phyloP scores from a whole-genome alignment of 2,888 invertebrate genomes.

The Acanthoscelides obtectus region DNA sequence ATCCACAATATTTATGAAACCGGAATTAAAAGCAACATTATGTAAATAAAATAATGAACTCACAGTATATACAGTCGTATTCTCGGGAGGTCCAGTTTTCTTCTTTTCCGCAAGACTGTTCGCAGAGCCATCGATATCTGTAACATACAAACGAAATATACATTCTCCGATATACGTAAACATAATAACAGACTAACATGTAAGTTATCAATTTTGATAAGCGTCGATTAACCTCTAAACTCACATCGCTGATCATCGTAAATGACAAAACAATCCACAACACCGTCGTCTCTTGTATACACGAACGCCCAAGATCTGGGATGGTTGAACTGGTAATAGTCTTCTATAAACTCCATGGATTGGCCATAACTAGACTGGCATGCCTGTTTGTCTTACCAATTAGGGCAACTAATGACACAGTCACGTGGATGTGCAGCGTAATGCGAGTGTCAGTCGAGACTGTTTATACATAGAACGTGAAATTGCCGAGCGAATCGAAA shows the following conservation, averaged over 20 bases:
- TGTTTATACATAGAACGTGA: neutral
- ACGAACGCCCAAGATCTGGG: conserved; percentile 22
- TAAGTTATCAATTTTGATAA: conserved; percentile 4
- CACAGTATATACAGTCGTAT: conserved; percentile 74
- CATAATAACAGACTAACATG: neutral
- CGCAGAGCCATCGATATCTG: conserved; percentile 53
- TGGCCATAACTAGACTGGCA: neutral
- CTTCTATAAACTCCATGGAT: conserved; percentile 36
- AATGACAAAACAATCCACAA: conserved; percentile 27
- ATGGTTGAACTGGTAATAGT: conserved; percentile 28
- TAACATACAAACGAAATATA: conserved; percentile 19
- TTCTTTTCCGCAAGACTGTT: conserved; percentile 53
- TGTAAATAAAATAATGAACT: too few species aligned
- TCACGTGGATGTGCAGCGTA: conserved; percentile 1
- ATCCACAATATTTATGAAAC: too few species aligned
- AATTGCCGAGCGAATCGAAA: neutral
- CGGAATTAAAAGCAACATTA: too few species aligned
- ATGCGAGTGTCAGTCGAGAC: conserved; percentile 5
- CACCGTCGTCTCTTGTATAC: conserved; percentile 16
- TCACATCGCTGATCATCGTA: conserved; percentile 18
- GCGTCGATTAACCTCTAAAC: conserved; percentile 17
- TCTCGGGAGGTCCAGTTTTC: conserved; percentile 66
- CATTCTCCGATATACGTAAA: neutral
- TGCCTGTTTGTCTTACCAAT: neutral
- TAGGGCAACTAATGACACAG: neutral